Evolutionary conservation across 2,797 vertebrate genomes (phyloP).

Genomic region (Dallia pectoralis): DNA sequence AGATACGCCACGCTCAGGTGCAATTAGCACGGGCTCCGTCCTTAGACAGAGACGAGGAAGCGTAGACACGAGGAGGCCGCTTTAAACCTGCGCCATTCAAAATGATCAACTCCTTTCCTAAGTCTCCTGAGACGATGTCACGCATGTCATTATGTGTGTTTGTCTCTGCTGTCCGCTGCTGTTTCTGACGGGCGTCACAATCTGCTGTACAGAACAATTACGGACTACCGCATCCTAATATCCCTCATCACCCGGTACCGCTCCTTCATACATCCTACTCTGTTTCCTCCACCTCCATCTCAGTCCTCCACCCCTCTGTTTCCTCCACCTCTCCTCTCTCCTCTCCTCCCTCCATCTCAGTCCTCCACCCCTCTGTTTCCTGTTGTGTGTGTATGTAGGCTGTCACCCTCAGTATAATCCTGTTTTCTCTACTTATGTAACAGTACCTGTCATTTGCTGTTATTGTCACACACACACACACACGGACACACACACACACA

Average conservation of each 20-base stretch:
- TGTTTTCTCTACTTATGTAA: constrained; percentile 46
- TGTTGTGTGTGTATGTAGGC: background rate
- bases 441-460: constrained; percentile 39
- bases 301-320: background rate
- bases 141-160: constrained; percentile 3
- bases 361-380: background rate
- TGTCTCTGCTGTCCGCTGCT: background rate
- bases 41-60: background rate
- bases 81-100: constrained; percentile 43
- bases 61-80: background rate
- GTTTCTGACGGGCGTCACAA: background rate
- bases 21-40: constrained; percentile 45
- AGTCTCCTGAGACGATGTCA: background rate
- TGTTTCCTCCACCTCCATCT: background rate
- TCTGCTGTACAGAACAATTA: no score
- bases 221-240: no score
- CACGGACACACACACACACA: no score
- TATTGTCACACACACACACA: constrained; percentile 34
- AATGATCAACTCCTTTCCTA: constrained; percentile 16
- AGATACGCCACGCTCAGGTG: constrained; percentile 33
- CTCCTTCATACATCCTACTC: background rate
- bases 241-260: background rate
- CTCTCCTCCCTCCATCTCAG: background rate
- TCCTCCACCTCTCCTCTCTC: background rate
- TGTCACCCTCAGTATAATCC: constrained; percentile 45